phyloP scores from a whole-genome alignment of 1,140 invertebrate species.

The Melanaphis sacchari region DNA sequence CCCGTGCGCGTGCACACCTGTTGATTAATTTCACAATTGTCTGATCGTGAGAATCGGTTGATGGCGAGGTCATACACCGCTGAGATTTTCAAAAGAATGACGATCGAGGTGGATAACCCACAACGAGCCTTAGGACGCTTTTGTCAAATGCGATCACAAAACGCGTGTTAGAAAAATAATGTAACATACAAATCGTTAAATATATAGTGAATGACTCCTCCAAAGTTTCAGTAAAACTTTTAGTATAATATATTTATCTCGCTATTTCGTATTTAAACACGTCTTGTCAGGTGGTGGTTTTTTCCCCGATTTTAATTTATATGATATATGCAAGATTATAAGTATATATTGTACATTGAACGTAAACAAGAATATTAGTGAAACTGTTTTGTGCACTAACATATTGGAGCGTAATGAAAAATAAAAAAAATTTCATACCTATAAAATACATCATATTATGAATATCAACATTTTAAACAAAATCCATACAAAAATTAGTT shows the following conservation, averaged over 20 bases:
- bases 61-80: slow-evolving; percentile 21
- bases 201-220: background rate
- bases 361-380: background rate
- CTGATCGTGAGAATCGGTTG: slow-evolving; percentile 36
- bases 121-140: slow-evolving; percentile 23
- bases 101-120: slow-evolving; percentile 37
- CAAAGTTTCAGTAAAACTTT: background rate
- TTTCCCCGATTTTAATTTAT: background rate
- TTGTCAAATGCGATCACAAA: background rate
- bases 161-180: background rate
- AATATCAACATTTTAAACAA: background rate
- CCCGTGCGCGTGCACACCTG: background rate
- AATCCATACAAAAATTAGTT: background rate
- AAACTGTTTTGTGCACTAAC: background rate
- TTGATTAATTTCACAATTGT: slow-evolving; percentile 43
- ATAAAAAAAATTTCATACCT: background rate
- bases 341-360: background rate
- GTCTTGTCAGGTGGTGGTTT: background rate
- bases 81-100: slow-evolving; percentile 26
- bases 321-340: background rate
- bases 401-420: background rate
- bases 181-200: background rate
- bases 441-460: background rate
- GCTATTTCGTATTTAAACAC: background rate
- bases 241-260: background rate